phyloP scores from a whole-genome alignment of 1,140 invertebrate species.

The Asobara japonica region DNA sequence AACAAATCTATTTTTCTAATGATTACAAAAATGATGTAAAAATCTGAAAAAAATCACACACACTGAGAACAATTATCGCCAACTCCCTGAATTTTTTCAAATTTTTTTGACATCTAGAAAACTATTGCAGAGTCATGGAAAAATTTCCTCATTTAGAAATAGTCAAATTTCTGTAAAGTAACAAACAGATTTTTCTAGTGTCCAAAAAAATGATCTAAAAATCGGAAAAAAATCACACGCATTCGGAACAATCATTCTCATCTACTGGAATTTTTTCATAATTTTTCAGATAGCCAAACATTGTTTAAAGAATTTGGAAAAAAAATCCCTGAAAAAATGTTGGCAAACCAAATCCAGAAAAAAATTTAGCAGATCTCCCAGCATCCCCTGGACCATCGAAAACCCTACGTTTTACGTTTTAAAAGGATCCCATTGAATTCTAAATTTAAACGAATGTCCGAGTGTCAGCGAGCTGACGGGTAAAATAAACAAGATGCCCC shows the following conservation, averaged over 20 bases:
- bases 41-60: too few relatives aligned
- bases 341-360: not conserved
- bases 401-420: constrained; percentile 40
- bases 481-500: constrained; percentile 66
- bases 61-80: too few relatives aligned
- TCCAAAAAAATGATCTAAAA: too few relatives aligned
- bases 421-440: constrained; percentile 67
- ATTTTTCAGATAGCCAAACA: not conserved
- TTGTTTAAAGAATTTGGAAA: not conserved
- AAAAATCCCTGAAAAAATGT: not conserved
- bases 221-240: too few relatives aligned
- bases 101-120: too few relatives aligned
- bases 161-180: too few relatives aligned
- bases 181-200: too few relatives aligned
- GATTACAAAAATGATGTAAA: too few relatives aligned
- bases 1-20: too few relatives aligned
- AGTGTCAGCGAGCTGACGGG: constrained; percentile 65
- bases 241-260: not conserved
- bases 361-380: not conserved
- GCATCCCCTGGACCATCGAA: constrained; percentile 9
- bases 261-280: not conserved
- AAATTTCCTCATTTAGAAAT: too few relatives aligned
- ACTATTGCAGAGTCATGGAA: too few relatives aligned
- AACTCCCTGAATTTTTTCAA: too few relatives aligned
- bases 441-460: constrained; percentile 68